A percentile compares a stretch with the other conserved stretches of the same genome.
Conservation (phyloP, 2,888 invertebrate genomes). For the Tridacna gigas region DNA sequence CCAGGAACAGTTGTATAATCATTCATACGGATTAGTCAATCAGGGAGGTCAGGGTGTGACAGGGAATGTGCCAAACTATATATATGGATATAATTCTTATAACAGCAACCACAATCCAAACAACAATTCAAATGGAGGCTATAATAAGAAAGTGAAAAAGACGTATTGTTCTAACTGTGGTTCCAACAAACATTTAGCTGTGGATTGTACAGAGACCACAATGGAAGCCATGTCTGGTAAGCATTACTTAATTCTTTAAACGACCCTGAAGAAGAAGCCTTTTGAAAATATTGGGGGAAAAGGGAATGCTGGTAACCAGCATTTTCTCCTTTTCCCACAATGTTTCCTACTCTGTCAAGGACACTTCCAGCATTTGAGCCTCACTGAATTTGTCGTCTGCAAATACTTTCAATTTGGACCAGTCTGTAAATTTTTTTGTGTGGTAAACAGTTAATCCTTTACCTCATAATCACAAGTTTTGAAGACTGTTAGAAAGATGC, state of each 20-base stretch:
- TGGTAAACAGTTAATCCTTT: too few species aligned
- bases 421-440: too few species aligned
- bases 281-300: not conserved
- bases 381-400: too few species aligned
- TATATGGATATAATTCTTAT: conserved; percentile 52
- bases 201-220: conserved; percentile 95
- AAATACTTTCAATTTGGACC: too few species aligned
- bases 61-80: conserved; percentile 42
- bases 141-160: conserved; percentile 55
- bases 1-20: conserved; percentile 43
- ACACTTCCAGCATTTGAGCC: too few species aligned
- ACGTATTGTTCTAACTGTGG: conserved; percentile 96
- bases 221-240: conserved; percentile 94
- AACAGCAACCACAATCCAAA: conserved; percentile 41
- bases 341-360: too few species aligned
- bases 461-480: too few species aligned
- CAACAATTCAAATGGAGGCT: conserved; percentile 26
- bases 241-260: too few species aligned
- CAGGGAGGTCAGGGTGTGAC: conserved; percentile 27
- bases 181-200: conserved; percentile 91
- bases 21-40: conserved; percentile 39
- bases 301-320: not conserved
- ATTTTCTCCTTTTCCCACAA: not conserved
- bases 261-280: too few species aligned
- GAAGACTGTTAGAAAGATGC: too few species aligned